Conservation (phyloP, 2,888 invertebrate genomes). For the Drosophila nigricruria region DNA sequence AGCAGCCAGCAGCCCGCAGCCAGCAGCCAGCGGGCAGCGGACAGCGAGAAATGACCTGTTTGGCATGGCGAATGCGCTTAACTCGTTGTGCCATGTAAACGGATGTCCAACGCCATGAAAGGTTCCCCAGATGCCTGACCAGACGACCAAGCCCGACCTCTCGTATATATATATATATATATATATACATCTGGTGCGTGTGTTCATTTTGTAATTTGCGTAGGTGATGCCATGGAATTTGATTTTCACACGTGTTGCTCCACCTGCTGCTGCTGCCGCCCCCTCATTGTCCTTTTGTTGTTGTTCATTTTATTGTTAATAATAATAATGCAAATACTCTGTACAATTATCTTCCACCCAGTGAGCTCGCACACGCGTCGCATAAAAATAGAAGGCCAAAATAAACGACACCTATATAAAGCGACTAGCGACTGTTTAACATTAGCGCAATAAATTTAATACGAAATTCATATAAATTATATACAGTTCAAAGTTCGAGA, state of each 20-base stretch:
- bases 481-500: constrained; percentile 61
- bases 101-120: constrained; percentile 25
- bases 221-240: constrained; percentile 83
- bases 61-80: constrained; percentile 71
- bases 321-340: constrained; percentile 76
- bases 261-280: constrained; percentile 23
- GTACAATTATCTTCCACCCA: constrained; percentile 76
- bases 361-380: constrained; percentile 70
- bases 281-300: constrained; percentile 48
- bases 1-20: background rate
- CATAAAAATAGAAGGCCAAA: constrained; percentile 62
- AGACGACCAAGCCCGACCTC: constrained; percentile 8
- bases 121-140: constrained; percentile 25
- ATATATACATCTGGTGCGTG: constrained; percentile 55
- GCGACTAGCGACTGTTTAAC: background rate
- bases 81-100: constrained; percentile 54
- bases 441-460: constrained; percentile 22
- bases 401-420: constrained; percentile 1
- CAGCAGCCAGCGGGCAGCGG: background rate
- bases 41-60: constrained; percentile 51
- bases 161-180: constrained; percentile 6
- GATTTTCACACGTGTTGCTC: constrained; percentile 82
- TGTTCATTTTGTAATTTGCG: constrained; percentile 79
- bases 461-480: constrained; percentile 35
- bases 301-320: constrained; percentile 72